Conservation (phyloP, 2,113 vertebrate species). For the Todiramphus saurophagus region DNA sequence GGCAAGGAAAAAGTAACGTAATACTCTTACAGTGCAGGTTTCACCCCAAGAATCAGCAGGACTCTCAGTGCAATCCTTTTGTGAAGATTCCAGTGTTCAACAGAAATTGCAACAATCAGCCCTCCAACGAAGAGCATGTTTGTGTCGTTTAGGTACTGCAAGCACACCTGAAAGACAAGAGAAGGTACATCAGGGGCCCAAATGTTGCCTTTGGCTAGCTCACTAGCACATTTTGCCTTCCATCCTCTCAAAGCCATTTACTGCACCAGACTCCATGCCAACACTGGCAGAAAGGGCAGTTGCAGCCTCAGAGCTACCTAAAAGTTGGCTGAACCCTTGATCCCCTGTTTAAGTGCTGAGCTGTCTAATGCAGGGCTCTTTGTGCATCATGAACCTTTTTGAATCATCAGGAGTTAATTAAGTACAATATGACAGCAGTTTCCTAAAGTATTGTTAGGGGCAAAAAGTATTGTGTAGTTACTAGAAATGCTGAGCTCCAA, state of each 20-base stretch:
- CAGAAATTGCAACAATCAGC: slow-evolving; percentile 88
- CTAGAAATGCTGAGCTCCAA: neutral
- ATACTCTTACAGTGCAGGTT: slow-evolving; percentile 86
- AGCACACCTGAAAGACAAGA: slow-evolving; percentile 82
- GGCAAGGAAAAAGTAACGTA: neutral
- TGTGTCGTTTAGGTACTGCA: slow-evolving; percentile 96
- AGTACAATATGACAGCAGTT: neutral
- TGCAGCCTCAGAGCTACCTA: neutral
- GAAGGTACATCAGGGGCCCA: neutral
- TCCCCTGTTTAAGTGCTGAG: neutral
- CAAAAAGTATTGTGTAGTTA: neutral
- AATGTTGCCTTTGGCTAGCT: neutral
- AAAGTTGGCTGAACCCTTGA: neutral
- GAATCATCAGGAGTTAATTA: neutral
- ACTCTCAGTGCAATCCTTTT: slow-evolving; percentile 91
- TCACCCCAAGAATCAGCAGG: slow-evolving; percentile 87
- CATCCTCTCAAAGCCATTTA: neutral
- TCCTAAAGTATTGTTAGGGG: neutral
- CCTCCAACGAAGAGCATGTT: slow-evolving; percentile 94
- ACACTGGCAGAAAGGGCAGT: neutral
- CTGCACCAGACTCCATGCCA: neutral
- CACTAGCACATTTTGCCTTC: neutral
- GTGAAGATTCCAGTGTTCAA: slow-evolving; percentile 95
- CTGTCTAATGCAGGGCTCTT: neutral
- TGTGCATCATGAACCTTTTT: neutral